phyloP scores from a whole-genome alignment of 2,113 vertebrate species.

The Pangasianodon hypophthalmus region DNA sequence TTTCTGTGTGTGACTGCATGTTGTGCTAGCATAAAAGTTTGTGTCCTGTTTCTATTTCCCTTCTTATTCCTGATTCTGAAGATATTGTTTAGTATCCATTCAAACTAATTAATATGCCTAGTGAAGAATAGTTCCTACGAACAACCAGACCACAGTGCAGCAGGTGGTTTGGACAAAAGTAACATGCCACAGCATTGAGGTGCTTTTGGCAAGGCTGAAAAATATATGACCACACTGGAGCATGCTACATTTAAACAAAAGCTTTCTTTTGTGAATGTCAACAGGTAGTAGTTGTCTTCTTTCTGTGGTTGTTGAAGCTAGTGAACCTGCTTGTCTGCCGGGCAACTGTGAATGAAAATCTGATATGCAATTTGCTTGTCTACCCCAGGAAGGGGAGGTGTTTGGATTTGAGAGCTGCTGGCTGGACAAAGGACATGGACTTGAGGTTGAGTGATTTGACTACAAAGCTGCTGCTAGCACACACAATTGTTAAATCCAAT shows the following conservation, averaged over 20 bases:
- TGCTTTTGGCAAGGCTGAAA: neutral
- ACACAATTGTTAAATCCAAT: neutral
- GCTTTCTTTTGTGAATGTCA: neutral
- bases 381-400: neutral
- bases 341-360: neutral
- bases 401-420: neutral
- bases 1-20: neutral
- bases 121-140: neutral
- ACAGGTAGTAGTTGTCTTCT: neutral
- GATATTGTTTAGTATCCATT: neutral
- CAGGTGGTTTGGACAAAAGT: neutral
- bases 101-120: neutral
- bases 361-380: neutral
- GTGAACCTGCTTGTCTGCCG: neutral
- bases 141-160: neutral
- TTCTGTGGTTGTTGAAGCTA: neutral
- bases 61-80: neutral
- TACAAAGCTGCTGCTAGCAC: neutral
- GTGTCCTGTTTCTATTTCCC: neutral
- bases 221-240: neutral
- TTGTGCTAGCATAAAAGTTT: neutral
- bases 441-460: neutral
- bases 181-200: neutral
- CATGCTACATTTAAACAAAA: neutral
- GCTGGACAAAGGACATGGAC: neutral